phyloP scores from a whole-genome alignment of 35 echinoderm and acorn worm genomes.

The Lytechinus variegatus region DNA sequence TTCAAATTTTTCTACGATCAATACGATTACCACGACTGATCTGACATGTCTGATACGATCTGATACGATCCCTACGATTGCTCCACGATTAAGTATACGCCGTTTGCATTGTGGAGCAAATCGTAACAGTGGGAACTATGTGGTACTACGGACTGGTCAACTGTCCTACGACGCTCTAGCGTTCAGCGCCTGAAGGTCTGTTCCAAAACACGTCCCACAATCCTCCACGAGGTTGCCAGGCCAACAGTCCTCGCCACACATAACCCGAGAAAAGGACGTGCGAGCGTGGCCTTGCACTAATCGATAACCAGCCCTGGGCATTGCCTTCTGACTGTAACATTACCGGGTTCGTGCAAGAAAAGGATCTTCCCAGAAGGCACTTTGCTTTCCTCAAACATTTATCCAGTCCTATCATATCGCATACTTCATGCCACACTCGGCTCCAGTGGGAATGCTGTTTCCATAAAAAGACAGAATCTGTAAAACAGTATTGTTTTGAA shows the following conservation, averaged over 20 bases:
- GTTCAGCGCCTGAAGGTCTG: no score
- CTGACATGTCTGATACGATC: no score
- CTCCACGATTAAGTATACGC: no score
- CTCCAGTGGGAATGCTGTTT: neutral
- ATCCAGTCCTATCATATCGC: neutral
- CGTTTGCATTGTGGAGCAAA: no score
- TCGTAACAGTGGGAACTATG: no score
- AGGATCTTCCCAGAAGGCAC: neutral
- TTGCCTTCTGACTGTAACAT: neutral
- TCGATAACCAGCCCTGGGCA: neutral
- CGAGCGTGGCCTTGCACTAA: neutral
- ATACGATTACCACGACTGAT: no score
- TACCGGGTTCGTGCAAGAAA: neutral
- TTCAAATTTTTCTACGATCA: no score
- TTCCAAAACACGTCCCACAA: no score
- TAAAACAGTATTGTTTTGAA: neutral
- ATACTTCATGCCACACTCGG: neutral
- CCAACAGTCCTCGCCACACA: neutral
- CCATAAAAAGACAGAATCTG: neutral
- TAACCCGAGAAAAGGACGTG: neutral
- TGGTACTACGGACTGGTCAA: no score
- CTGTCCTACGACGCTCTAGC: no score
- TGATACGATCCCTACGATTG: no score
- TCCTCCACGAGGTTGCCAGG: no score
- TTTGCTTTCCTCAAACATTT: neutral